Evolutionary conservation across 2,797 vertebrate genomes (phyloP), one percentile per base, ranked within the genome.

Genomic region (Syngnathus rostellatus): DNA sequence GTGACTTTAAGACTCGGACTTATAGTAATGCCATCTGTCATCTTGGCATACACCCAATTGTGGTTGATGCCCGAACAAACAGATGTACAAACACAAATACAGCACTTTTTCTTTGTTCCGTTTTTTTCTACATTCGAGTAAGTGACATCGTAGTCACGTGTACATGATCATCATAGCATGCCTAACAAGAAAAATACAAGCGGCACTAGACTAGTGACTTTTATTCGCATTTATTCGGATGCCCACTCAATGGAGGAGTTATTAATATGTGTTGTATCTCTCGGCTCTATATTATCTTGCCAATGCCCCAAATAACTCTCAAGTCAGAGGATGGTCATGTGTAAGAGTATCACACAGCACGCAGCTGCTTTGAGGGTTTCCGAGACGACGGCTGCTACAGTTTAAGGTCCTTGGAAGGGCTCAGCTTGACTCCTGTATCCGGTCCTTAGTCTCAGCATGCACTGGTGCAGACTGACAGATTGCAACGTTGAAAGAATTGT

Each of bases 401-500:
- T 78, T 70, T 61, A 68, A 64, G 39, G 78, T 81, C 74, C 79
- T 82, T 76, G 64, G 70, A 73, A 76, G 67, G 72, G 57, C 73
- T 79, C 80, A 72, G 65, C 71, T 67, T 75, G 75, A 74, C 74
- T 62, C 63, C 65, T 66, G 70, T 69, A 68, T 69, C 72, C 70
- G 67, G 72, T 55, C 72, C 70, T 71, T 66, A 68, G 66, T 76
- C 67, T 73, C 78, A 73, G 75, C 70, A 63, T 78, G 75, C 71
- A 62, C 68, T 60, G 46, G 83, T 81, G 83, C 48, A 17, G 83
- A 86, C 69, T 85, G 86, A 91, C 81, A 83, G 75, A 89, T 83
- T 86, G 83, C 82, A 87, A 79, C 63, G 78, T 67, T 87, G 83
- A 88, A 76, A 71, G 78, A 82, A 81, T 81, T 67, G 63, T 87